Conservation (phyloP, 2,113 vertebrate species). For the Tapirus terrestris region DNA sequence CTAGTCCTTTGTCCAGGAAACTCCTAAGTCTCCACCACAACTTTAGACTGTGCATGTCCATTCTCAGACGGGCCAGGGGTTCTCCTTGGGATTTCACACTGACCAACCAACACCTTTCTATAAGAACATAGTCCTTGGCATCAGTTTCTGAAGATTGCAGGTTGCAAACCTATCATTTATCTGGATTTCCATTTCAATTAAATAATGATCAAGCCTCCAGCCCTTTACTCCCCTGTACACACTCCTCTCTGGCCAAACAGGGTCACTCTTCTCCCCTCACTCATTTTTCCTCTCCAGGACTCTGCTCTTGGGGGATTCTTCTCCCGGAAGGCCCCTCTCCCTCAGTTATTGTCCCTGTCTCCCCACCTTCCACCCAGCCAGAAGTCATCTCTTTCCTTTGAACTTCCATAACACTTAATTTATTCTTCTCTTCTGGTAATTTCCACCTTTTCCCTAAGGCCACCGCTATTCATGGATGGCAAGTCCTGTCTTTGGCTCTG, state of each 20-base stretch:
- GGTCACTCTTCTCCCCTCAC: not conserved
- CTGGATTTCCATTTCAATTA: not conserved
- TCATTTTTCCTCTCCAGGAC: not conserved
- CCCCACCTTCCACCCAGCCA: not conserved
- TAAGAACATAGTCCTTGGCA: accelerated
- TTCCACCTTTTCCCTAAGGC: not conserved
- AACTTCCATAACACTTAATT: not conserved
- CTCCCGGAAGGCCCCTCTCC: not conserved
- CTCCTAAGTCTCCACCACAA: not conserved
- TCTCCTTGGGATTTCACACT: no score
- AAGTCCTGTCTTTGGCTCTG: not conserved
- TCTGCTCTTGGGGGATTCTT: not conserved
- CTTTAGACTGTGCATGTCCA: accelerated
- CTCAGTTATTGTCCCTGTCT: no score
- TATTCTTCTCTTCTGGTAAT: not conserved
- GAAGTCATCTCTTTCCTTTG: not conserved
- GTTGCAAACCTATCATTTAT: not conserved
- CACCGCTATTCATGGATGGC: not conserved
- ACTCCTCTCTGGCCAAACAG: not conserved
- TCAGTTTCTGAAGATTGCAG: not conserved
- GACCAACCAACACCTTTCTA: not conserved
- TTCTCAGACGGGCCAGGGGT: not conserved
- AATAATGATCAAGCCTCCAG: not conserved
- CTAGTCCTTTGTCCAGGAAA: not conserved
- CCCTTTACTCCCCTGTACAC: accelerated